A percentile compares a stretch with the other conserved stretches of the same genome.
phyloP scores from a whole-genome alignment of 2,113 vertebrate species.

The human region GRCh38 chr2:100223001-100223500 shows the following conservation, averaged over 20 bases:
- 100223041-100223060: background rate
- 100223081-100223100: background rate
- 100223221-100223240: background rate
- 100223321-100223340: background rate
- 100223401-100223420: background rate
- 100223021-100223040: background rate
- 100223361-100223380: background rate
- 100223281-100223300: background rate
- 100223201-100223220: background rate
- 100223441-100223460: background rate
- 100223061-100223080: background rate
- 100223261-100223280: background rate
- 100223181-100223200: background rate
- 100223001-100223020: too few relatives aligned
- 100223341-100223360: background rate
- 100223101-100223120: fast-evolving
- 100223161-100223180: background rate
- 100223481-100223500: background rate
- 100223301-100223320: background rate
- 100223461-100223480: background rate
- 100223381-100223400: background rate
- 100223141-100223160: background rate
- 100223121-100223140: background rate
- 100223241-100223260: background rate
- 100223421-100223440: background rate